Conservation (phyloP, 2,797 vertebrate genomes). For the Typhlichthys subterraneus region DNA sequence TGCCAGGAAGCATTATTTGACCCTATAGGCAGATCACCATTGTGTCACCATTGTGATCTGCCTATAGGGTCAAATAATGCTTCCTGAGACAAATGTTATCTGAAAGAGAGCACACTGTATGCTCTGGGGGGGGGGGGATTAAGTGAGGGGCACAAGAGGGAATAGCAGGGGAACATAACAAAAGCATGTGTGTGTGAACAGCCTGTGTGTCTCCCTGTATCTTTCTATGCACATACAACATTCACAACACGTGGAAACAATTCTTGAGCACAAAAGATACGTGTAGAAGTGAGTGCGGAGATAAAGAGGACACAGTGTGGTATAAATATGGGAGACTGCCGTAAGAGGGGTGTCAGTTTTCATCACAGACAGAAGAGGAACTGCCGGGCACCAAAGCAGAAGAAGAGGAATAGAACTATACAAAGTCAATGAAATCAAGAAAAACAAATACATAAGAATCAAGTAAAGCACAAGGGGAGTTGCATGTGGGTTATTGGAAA, state of each 20-base stretch:
- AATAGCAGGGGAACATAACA: slow-evolving; percentile 44
- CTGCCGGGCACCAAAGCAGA: slow-evolving; percentile 5
- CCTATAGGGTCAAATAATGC: slow-evolving; percentile 52
- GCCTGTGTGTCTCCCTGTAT: slow-evolving; percentile 33
- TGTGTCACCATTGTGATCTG: slow-evolving; percentile 36
- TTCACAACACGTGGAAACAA: too few relatives aligned
- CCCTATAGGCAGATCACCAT: slow-evolving; percentile 40
- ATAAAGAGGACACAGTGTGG: slow-evolving; percentile 29
- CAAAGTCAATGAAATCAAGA: slow-evolving; percentile 36
- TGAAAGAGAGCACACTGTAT: slow-evolving; percentile 72
- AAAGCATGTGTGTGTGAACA: slow-evolving; percentile 4
- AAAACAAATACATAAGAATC: slow-evolving; percentile 8
- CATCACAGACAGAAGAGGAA: slow-evolving; percentile 29
- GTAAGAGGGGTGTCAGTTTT: slow-evolving; percentile 30
- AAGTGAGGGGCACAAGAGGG: slow-evolving; percentile 26
- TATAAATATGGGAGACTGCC: slow-evolving; percentile 69
- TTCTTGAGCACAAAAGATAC: slow-evolving; percentile 31
- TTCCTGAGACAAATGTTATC: slow-evolving; percentile 69
- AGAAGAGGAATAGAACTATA: slow-evolving; percentile 18
- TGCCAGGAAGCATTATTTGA: not conserved
- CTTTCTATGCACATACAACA: not conserved
- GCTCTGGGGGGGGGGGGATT: slow-evolving; percentile 50
- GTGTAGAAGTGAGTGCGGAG: slow-evolving; percentile 29
- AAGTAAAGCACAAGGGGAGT: slow-evolving; percentile 1
- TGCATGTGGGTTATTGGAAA: not conserved